Conservation (phyloP, 2,113 vertebrate species). For the Malurus cyaneus region DNA sequence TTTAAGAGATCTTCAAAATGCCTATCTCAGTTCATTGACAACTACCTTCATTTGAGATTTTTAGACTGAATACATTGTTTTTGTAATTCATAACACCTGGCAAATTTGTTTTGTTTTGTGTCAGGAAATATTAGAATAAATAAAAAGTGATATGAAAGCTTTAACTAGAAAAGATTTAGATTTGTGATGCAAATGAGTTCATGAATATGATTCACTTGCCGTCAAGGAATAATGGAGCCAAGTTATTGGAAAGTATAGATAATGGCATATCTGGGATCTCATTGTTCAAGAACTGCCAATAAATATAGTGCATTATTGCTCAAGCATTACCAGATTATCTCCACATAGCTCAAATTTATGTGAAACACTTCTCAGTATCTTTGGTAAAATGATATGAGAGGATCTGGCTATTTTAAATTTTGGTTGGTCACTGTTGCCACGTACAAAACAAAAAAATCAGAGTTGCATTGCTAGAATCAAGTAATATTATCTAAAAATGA, state of each 20-base stretch:
- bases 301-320: neutral
- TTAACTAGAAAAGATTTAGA: neutral
- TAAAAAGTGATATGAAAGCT: neutral
- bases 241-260: neutral
- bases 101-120: neutral
- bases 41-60: neutral
- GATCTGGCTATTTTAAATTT: neutral
- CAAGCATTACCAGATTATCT: neutral
- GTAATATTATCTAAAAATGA: neutral
- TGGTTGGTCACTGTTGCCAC: neutral
- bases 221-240: neutral
- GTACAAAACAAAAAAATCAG: neutral
- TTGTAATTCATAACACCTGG: neutral
- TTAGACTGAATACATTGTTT: neutral
- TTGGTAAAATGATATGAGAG: neutral
- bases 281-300: neutral
- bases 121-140: neutral
- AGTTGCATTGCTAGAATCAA: neutral
- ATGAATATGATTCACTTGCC: neutral
- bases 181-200: slow-evolving; percentile 8
- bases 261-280: neutral
- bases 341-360: neutral
- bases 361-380: neutral
- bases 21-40: neutral
- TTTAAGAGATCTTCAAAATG: neutral